Conservation (phyloP, 92 coral and sea anemone genomes). For the Palythoa grandis region DNA sequence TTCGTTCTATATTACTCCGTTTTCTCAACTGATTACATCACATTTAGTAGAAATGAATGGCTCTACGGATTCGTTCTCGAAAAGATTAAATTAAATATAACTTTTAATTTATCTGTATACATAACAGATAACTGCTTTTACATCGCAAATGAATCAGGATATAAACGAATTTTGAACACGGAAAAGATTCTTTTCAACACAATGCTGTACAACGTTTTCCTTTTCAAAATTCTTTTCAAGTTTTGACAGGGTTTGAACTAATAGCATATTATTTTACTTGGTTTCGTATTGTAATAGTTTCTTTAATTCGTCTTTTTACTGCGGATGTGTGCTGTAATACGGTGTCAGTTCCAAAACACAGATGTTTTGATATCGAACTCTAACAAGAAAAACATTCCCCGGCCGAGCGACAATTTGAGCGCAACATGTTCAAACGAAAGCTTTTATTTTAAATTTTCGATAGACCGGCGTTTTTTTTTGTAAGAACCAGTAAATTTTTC, state of each 20-base stretch:
- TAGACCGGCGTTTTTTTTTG: too few species aligned
- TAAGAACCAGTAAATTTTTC: too few species aligned
- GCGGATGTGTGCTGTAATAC: not conserved
- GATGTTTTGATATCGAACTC: not conserved
- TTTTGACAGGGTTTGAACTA: not conserved
- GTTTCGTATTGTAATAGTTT: not conserved
- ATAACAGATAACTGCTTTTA: not conserved
- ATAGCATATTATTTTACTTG: not conserved
- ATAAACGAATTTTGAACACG: too few species aligned
- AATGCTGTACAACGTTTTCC: not conserved
- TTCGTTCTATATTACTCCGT: not conserved
- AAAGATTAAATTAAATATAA: not conserved
- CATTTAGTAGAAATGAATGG: not conserved
- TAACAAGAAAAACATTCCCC: slow-evolving; percentile 22
- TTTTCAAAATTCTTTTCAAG: not conserved
- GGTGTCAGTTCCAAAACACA: not conserved
- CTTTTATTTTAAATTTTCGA: not conserved
- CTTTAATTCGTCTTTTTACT: not conserved
- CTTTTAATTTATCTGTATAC: not conserved
- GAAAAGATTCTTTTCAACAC: not conserved
- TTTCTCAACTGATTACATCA: not conserved
- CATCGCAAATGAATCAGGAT: too few species aligned
- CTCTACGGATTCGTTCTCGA: not conserved
- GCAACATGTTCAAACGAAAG: not conserved
- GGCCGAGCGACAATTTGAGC: not conserved